phyloP scores from a whole-genome alignment of 2,113 vertebrate species.

The Chunga burmeisteri region DNA sequence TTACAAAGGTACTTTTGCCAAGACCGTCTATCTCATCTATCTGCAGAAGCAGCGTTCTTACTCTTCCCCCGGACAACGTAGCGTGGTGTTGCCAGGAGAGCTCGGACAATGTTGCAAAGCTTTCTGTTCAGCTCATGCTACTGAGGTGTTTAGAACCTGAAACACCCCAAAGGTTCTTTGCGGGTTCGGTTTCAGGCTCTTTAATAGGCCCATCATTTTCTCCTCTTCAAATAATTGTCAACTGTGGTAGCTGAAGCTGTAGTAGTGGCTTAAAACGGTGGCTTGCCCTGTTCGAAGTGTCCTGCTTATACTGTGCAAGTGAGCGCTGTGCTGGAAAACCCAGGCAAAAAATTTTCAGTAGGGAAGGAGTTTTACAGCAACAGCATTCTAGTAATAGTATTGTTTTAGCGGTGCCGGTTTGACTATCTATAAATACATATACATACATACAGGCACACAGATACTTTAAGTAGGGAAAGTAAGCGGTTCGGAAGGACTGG shows the following conservation, averaged over 20 bases:
- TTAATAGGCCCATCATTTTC: not conserved
- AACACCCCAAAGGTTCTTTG: not conserved
- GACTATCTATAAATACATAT: not conserved
- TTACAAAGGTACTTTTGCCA: not conserved
- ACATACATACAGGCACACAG: no score
- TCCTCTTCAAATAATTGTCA: not conserved
- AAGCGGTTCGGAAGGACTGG: not conserved
- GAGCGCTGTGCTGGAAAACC: not conserved
- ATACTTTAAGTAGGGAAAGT: not conserved
- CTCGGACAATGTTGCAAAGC: not conserved
- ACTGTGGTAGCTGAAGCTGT: not conserved
- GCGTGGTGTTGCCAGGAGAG: not conserved
- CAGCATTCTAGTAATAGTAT: not conserved
- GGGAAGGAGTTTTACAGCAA: not conserved
- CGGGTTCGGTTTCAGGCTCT: not conserved
- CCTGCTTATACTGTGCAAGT: not conserved
- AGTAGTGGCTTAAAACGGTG: not conserved
- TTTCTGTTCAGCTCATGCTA: not conserved
- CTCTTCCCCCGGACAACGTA: rapidly evolving
- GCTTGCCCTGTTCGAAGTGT: not conserved
- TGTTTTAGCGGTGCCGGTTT: not conserved
- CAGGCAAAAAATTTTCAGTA: not conserved
- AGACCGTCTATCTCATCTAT: not conserved
- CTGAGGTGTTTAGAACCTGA: not conserved
- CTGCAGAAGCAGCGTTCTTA: not conserved